Evolutionary conservation across 2,797 vertebrate species (phyloP), one percentile per base, ranked within the genome.

Genomic region (Hippopotamyrus pictus): DNA sequence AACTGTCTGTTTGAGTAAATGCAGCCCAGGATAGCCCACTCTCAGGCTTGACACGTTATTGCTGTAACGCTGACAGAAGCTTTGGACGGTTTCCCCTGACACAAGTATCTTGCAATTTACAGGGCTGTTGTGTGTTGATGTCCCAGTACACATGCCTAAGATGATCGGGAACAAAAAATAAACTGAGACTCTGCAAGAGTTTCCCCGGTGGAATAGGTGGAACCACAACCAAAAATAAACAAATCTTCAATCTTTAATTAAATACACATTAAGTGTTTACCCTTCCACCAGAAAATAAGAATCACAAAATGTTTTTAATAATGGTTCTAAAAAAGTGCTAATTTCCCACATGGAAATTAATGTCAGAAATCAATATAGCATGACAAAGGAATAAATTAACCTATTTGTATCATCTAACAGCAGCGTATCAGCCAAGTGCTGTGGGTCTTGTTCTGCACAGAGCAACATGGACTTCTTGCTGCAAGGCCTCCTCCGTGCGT

Each of bases 321-420:
- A 79, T 14, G 44, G 48, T 79, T 44, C 33, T n/a, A 79, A 17
- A 84, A 84, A 84, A 48, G 44, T 84, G 12, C 22, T 83, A 22
- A 57, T 83, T 46, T 83, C 22, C 37, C 41, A 2, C 76, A 59
- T 59, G 88, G 33, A 76, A 89, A 54, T 89, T 83, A 57, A 89
- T 89, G 59, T 83, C 19, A 79, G 73, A 83, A 89, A 83, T 88
- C 19, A 46, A 59, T 83, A 59, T 17, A 41, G 53, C 51, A 29
- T 53, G 37, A 57, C 51, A 44, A 54, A 54, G 37, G 17, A 50
- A 73, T 37, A 37, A 79, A 48, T 41, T 7, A n/a, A 48, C 53
- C 33, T 19, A 25, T 48, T 17, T 79, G 17, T 79, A 44, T 19
- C 37, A 79, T 19, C 6, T 41, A 12, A 5, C 69, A 44, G 37